Percentiles rank a stretch among this genome's conserved stretches.
These are phyloP conservation scores for Falcunculus frontatus DNA, from an alignment of 2,113 vertebrate species.

Conservation along the genomic window DNA sequence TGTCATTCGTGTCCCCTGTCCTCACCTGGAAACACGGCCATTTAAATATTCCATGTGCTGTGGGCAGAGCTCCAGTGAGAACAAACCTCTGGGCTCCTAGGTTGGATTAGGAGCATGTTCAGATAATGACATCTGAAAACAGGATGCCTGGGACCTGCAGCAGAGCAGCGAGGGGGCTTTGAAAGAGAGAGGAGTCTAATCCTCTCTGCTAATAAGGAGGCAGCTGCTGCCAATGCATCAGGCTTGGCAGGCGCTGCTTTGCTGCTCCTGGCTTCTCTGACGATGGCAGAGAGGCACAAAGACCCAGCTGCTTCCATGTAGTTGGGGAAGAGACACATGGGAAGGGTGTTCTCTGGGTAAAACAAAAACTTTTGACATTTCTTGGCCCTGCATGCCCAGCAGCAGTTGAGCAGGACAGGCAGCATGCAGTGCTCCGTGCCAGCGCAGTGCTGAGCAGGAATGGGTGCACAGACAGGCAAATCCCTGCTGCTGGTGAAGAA, in stretches of 20 bases:
- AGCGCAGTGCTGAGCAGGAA: not conserved
- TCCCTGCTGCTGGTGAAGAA: not conserved
- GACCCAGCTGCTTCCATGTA: not conserved
- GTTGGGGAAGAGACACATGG: not conserved
- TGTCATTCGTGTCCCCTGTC: not conserved
- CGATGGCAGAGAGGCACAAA: not conserved
- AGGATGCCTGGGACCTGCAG: slow-evolving; percentile 21
- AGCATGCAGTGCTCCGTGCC: fast-evolving
- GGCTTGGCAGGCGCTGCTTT: not conserved
- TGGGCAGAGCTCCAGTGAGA: slow-evolving; percentile 34
- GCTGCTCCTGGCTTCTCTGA: not conserved
- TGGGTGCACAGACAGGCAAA: too few species aligned
- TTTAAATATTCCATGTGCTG: slow-evolving; percentile 47
- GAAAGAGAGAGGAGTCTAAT: slow-evolving; percentile 32
- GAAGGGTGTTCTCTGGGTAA: not conserved
- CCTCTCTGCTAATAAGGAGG: not conserved
- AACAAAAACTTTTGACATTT: not conserved
- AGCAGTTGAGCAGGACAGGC: not conserved
- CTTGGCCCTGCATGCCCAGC: not conserved
- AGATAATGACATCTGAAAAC: slow-evolving; percentile 27
- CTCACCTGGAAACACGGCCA: not conserved
- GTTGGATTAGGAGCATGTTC: not conserved
- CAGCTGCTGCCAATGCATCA: not conserved
- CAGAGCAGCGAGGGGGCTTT: slow-evolving; percentile 7
- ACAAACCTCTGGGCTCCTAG: not conserved